phyloP scores from a whole-genome alignment of 2,888 invertebrate species.

The Metopia argyrocephala region DNA sequence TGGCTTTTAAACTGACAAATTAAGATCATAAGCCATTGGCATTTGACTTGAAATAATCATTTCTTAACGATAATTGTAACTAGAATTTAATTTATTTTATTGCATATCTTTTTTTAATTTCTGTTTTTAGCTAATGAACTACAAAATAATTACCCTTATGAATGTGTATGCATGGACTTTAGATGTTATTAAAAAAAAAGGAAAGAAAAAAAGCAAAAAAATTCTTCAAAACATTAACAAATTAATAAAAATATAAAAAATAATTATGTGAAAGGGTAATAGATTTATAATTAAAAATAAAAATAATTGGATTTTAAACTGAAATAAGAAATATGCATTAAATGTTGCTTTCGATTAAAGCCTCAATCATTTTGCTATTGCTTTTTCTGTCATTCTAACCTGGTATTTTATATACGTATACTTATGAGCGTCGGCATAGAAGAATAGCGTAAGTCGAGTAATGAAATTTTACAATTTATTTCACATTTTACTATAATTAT shows the following conservation, averaged over 20 bases:
- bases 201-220: conserved; percentile 20
- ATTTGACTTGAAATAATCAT: conserved; percentile 34
- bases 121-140: background rate
- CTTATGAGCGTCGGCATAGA: too few relatives aligned
- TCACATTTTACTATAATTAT: too few relatives aligned
- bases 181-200: conserved; percentile 10
- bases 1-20: background rate
- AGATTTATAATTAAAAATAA: background rate
- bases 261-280: background rate
- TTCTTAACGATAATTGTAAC: conserved; percentile 27
- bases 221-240: conserved; percentile 14
- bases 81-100: conserved; percentile 27
- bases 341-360: too few relatives aligned
- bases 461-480: too few relatives aligned
- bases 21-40: conserved; percentile 44
- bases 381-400: too few relatives aligned
- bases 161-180: conserved; percentile 34
- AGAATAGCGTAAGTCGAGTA: too few relatives aligned
- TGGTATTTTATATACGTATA: too few relatives aligned
- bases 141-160: conserved; percentile 20
- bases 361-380: too few relatives aligned
- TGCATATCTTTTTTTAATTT: background rate
- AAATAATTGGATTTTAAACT: too few relatives aligned
- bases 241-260: background rate
- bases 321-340: too few relatives aligned